These are phyloP conservation scores for Prorops nasuta DNA, from an alignment of 1,140 invertebrate species.

Conservation along the genomic window DNA sequence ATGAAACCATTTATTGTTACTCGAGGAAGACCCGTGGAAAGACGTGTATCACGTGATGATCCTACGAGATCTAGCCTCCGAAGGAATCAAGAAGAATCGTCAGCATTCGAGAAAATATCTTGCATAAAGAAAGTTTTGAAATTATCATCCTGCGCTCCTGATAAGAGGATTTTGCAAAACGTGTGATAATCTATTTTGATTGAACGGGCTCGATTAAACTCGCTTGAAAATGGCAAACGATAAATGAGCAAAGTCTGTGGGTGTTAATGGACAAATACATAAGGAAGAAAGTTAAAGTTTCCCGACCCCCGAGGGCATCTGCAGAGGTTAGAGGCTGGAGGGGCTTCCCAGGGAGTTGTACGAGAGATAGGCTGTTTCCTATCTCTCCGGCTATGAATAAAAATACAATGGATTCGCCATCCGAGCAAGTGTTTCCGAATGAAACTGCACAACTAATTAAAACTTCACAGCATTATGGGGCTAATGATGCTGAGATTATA, in stretches of 20 bases:
- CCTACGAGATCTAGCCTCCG: too few species aligned
- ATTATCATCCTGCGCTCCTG: too few species aligned
- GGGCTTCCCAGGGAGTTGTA: conserved; percentile 2
- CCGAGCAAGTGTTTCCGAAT: conserved; percentile 50
- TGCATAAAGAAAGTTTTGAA: too few species aligned
- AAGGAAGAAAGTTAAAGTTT: conserved; percentile 35
- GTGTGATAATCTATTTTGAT: too few species aligned
- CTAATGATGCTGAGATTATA: conserved; percentile 56
- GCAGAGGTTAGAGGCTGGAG: conserved; percentile 13
- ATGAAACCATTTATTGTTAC: conserved; percentile 44
- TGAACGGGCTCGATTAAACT: too few species aligned
- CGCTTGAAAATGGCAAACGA: too few species aligned
- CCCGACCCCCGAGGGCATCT: conserved; percentile 20
- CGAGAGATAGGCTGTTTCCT: conserved; percentile 30
- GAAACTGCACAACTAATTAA: conserved; percentile 56
- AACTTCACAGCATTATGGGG: conserved; percentile 53
- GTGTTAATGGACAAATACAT: conserved; percentile 36
- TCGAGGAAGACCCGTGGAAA: conserved; percentile 29
- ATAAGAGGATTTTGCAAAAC: too few species aligned
- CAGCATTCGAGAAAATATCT: too few species aligned
- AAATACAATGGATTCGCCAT: conserved; percentile 47
- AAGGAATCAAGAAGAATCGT: too few species aligned
- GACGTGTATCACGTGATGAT: too few species aligned
- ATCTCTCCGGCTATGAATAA: conserved; percentile 47
- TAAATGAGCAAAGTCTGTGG: conserved; percentile 10